A percentile compares a stretch with the other conserved stretches of the same genome.
Evolutionary conservation across 1,140 invertebrate species (phyloP).

Genomic region (Dreissena rostriformis): DNA sequence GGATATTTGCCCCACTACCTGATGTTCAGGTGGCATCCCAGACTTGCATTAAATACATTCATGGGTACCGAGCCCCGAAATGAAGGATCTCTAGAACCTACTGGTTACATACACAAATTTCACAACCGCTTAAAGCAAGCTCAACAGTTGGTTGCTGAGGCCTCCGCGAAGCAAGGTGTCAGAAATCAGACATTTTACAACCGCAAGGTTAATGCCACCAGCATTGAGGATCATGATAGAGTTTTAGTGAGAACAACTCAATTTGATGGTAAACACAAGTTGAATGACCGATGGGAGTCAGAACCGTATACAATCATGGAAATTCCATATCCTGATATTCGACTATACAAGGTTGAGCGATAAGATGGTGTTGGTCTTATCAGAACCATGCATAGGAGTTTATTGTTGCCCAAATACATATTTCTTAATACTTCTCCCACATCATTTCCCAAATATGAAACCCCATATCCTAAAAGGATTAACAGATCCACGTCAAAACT

Average conservation of each 20-base stretch:
- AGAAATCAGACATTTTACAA: not conserved
- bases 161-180: not conserved
- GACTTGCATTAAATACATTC: constrained; percentile 27
- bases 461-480: not conserved
- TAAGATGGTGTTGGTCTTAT: constrained; percentile 7
- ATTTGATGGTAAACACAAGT: constrained; percentile 15
- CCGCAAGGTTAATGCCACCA: not conserved
- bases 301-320: not conserved
- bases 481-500: not conserved
- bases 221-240: constrained; percentile 6
- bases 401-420: constrained; percentile 7
- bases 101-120: constrained; percentile 1
- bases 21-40: constrained; percentile 8
- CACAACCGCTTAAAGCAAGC: not conserved
- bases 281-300: constrained; percentile 16
- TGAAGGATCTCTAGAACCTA: not conserved
- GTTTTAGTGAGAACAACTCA: constrained; percentile 10
- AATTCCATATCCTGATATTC: constrained; percentile 2
- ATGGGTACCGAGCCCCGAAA: not conserved
- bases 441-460: not conserved
- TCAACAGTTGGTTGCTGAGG: not conserved
- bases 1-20: constrained; percentile 16
- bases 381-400: constrained; percentile 4
- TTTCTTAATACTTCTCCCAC: not conserved
- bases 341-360: not conserved